Base-by-base conservation (phyloP, 2,888 invertebrate genomes). In the Platypus cylindrus region DNA sequence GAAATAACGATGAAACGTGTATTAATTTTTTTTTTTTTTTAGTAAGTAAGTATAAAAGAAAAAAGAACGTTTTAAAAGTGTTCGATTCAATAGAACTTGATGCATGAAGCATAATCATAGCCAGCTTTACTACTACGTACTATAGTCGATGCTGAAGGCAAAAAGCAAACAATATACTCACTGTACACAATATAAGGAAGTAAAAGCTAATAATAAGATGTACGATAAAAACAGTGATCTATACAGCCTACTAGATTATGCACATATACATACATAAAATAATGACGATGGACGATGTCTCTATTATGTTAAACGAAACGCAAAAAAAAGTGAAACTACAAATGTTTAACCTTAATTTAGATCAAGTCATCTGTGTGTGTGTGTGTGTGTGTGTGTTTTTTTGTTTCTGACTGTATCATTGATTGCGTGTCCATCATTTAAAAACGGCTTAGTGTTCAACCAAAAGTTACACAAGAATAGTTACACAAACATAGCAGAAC, bases 401-500 rank as follows among this genome's bases (percentile, higher is more conserved):
- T n/a, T n/a, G n/a, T n/a, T n/a, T n/a, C n/a, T n/a, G n/a, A n/a
- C n/a, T n/a, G n/a, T n/a, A n/a, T n/a, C n/a, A n/a, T n/a, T n/a
- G n/a, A n/a, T n/a, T n/a, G n/a, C n/a, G n/a, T n/a, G n/a, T n/a
- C n/a, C n/a, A n/a, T n/a, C n/a, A n/a, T n/a, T n/a, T n/a, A n/a
- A n/a, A n/a, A n/a, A n/a, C n/a, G n/a, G n/a, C n/a, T n/a, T n/a
- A n/a, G n/a, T 48, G 43, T 17, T 43, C 45, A 51, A 51, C 50
- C 46, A 34, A 40, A 48, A 47, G 48, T 49, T 47, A 48, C 42
- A 48, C 48, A 49, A 46, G 45, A 39, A 32, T 36, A 36, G 26
- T 24, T 37, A 22, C 32, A 41, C 34, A 48, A 46, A 51, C 48
- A 47, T 50, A 46, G 45, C 47, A 47, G 43, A 50, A 51, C 49